A percentile compares a stretch with the other conserved stretches of the same genome.
These are phyloP conservation scores for Epistrophe grossulariae DNA, from an alignment of 2,888 invertebrate species.

Conservation along the genomic window DNA sequence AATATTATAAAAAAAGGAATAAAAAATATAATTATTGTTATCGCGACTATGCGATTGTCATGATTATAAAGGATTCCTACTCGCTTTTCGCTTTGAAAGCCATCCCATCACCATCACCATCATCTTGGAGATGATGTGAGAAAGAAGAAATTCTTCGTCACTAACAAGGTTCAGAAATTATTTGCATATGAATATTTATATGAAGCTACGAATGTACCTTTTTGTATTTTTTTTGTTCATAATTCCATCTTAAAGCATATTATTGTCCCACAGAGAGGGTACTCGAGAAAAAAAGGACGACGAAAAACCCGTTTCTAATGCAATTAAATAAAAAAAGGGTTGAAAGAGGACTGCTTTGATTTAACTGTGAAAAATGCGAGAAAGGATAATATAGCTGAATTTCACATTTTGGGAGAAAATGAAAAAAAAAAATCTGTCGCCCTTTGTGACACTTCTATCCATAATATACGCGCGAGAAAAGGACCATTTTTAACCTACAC, in stretches of 20 bases:
- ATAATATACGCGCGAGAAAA: not conserved
- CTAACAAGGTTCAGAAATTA: constrained; percentile 41
- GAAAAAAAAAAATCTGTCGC: constrained; percentile 13
- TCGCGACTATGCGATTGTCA: constrained; percentile 69
- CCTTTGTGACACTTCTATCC: constrained; percentile 49
- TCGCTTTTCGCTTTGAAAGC: constrained; percentile 34
- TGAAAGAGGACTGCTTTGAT: constrained; percentile 39
- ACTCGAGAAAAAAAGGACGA: constrained; percentile 34
- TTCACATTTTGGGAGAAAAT: constrained; percentile 40
- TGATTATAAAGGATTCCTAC: constrained; percentile 67
- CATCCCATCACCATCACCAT: constrained; percentile 4
- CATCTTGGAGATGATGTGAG: constrained; percentile 32
- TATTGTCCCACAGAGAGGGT: constrained; percentile 64
- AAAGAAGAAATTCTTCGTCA: constrained; percentile 32
- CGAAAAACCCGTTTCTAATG: constrained; percentile 67
- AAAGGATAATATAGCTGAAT: constrained; percentile 46
- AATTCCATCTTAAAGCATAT: constrained; percentile 61
- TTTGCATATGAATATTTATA: constrained; percentile 75
- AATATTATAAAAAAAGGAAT: constrained; percentile 25
- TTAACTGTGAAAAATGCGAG: constrained; percentile 22
- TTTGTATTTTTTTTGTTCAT: constrained; percentile 23
- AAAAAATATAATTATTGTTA: constrained; percentile 68
- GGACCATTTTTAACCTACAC: constrained; percentile 49
- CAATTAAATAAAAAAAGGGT: constrained; percentile 70
- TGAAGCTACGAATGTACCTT: not conserved